Evolutionary conservation across 2,797 vertebrate species (phyloP).

Genomic region (Leucoraja ocellata): DNA sequence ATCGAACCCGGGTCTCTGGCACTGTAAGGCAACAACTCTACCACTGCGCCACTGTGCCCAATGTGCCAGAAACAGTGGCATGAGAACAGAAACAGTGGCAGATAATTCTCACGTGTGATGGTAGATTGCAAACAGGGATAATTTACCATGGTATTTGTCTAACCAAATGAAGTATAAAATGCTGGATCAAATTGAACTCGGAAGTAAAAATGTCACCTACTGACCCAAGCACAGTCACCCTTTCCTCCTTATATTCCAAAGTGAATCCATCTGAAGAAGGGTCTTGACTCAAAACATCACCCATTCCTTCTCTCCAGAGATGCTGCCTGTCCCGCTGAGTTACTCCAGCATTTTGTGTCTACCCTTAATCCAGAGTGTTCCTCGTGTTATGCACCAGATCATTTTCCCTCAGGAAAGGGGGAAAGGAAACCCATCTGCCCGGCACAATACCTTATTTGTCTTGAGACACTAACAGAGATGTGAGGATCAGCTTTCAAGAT

Average conservation of each 20-base stretch:
- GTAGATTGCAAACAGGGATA: neutral
- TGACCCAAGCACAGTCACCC: neutral
- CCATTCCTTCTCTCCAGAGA: too few species aligned
- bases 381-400: neutral
- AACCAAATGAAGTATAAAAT: neutral
- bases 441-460: neutral
- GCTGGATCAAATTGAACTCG: neutral
- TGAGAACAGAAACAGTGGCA: neutral
- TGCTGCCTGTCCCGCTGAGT: too few species aligned
- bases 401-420: neutral
- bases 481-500: constrained; percentile 32
- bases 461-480: neutral
- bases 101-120: neutral
- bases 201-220: neutral
- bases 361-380: neutral
- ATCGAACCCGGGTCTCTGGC: too few species aligned
- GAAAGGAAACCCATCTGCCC: neutral
- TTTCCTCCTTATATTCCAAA: neutral
- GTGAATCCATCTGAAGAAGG: neutral
- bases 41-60: too few species aligned
- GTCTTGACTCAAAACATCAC: too few species aligned
- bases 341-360: too few species aligned
- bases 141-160: neutral
- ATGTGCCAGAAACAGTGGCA: neutral
- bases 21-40: too few species aligned